Conservation (phyloP, 2,888 invertebrate genomes). For the Nemoura dubitans region DNA sequence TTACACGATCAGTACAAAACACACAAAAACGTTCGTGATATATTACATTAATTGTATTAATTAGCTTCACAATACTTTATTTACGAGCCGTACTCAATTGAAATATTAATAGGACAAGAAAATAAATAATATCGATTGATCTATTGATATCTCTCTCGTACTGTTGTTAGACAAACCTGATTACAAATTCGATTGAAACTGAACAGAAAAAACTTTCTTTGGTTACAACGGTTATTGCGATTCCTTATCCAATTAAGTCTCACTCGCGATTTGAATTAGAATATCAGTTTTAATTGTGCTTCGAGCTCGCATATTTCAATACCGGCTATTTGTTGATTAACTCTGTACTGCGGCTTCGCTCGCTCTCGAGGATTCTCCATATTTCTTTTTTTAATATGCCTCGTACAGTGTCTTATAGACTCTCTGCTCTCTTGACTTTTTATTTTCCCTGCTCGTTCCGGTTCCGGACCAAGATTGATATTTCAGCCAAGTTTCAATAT, state of each 20-base stretch:
- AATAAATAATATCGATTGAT: constrained; percentile 34
- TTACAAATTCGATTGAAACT: constrained; percentile 33
- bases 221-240: background rate
- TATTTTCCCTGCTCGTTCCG: background rate
- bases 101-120: constrained; percentile 25
- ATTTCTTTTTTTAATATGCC: background rate
- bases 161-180: constrained; percentile 18
- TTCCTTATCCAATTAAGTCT: background rate
- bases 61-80: constrained; percentile 40
- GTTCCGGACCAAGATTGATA: constrained; percentile 32
- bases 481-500: constrained; percentile 38
- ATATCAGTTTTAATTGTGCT: constrained; percentile 9
- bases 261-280: background rate
- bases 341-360: background rate
- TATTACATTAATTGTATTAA: constrained; percentile 43
- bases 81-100: constrained; percentile 30
- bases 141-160: background rate
- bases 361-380: background rate
- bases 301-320: background rate
- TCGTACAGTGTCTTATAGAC: background rate
- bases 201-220: constrained; percentile 29
- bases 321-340: background rate
- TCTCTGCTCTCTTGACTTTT: background rate
- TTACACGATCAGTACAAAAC: background rate
- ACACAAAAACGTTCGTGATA: constrained; percentile 18